Base-by-base conservation (phyloP, 2,113 vertebrate species). In the Grammomys surdaster region DNA sequence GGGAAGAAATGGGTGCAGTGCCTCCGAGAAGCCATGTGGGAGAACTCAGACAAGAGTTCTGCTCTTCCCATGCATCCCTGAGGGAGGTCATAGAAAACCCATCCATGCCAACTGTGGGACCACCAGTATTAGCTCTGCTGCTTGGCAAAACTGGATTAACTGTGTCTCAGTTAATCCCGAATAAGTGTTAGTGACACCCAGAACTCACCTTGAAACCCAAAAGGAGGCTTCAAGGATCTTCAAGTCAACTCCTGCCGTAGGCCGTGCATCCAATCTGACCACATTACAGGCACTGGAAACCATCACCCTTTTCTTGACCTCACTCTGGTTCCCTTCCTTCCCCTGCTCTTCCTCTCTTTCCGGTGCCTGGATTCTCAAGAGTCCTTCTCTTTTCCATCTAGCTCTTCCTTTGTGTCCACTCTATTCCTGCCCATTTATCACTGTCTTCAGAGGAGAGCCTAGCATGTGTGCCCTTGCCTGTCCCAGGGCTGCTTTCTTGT, bases 101-200 rank as follows among this genome's bases (percentile, higher is more conserved):
- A 86, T 33, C 19, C 65, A 90, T 60, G 3, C 0, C 6, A 92
- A 92, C 58, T 65, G 96, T 8, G 0, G 48, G 82, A 75, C 93
- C 93, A 88, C 75, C 95, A 96, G 88, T 93, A 43, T 93, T 43
- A 93, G 91, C 88, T 95, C 85, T 81, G 76, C 96, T 94, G 95
- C 89, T 96, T 94, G 85, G 67, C 48, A 97, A 93, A 67, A 93
- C 40, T 40, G 40, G 40, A 40, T 40, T 40, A 31, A 93, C 90
- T 93, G 81, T 97, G 97, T 98, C 97, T 97, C 65, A 85, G 95
- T 97, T 97, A 97, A 98, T 97, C 31, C 36, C 8, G 1, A 4
- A 9, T 26, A n/a, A 51, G 5, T 93, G 22, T 33, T 22, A 24
- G 28, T 56, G 43, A 16, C 40, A 54, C n/a, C 20, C 20, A 36